These are phyloP conservation scores for Diarsia dahlii DNA, from an alignment of 2,888 invertebrate species.

Conservation along the genomic window DNA sequence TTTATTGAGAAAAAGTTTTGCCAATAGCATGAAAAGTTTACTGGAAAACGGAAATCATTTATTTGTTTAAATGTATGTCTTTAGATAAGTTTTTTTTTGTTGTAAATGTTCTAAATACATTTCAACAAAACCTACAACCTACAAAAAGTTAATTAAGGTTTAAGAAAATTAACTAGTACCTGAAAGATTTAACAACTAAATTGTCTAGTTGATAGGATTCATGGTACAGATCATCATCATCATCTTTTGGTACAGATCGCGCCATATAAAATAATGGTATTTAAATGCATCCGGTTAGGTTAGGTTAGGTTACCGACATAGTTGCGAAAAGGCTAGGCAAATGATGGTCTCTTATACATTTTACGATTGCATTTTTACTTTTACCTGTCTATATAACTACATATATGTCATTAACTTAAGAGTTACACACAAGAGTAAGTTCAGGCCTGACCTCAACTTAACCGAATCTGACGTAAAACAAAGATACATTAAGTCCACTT, in stretches of 20 bases:
- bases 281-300: too few relatives aligned
- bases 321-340: too few relatives aligned
- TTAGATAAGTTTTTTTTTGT: not conserved
- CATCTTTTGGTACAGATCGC: too few relatives aligned
- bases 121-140: too few relatives aligned
- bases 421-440: constrained; percentile 26
- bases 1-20: too few relatives aligned
- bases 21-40: not conserved
- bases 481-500: constrained; percentile 66
- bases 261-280: too few relatives aligned
- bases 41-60: not conserved
- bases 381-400: not conserved
- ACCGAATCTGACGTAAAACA: constrained; percentile 60
- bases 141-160: too few relatives aligned
- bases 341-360: too few relatives aligned
- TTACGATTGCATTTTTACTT: not conserved
- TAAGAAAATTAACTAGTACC: not conserved
- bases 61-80: not conserved
- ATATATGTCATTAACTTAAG: constrained; percentile 22
- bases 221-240: too few relatives aligned
- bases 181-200: not conserved
- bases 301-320: too few relatives aligned
- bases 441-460: constrained; percentile 39
- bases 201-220: too few relatives aligned
- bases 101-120: not conserved